These are phyloP conservation scores for Achlya flavicornis DNA, from an alignment of 2,888 invertebrate species.

Conservation along the genomic window DNA sequence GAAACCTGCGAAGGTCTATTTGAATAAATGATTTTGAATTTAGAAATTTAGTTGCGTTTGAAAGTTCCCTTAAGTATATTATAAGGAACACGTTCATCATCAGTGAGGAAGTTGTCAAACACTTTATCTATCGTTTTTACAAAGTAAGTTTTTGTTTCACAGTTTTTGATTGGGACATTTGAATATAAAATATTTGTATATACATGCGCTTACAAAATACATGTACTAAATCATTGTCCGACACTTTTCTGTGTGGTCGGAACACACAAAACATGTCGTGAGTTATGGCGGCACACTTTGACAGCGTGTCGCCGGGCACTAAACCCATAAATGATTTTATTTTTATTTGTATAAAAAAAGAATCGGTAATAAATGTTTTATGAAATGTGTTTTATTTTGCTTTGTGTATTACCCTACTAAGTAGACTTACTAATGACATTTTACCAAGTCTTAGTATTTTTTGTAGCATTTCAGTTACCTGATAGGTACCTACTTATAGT, in stretches of 20 bases:
- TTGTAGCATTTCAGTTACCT: no score
- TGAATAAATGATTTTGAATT: no score
- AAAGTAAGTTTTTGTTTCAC: background rate
- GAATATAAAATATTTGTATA: background rate
- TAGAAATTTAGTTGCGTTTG: no score
- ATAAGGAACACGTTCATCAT: no score
- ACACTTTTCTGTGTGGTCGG: slow-evolving; percentile 5
- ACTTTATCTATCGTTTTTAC: no score
- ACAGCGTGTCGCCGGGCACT: slow-evolving; percentile 1
- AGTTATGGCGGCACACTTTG: slow-evolving; percentile 1
- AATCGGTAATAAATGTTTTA: background rate
- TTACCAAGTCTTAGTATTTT: no score
- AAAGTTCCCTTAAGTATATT: no score
- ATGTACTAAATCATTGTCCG: background rate
- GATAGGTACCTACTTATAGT: no score
- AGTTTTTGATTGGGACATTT: background rate
- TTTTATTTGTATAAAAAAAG: background rate
- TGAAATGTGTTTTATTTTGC: background rate
- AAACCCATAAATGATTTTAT: slow-evolving; percentile 7
- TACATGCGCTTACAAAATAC: background rate
- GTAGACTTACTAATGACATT: no score
- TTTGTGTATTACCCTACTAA: background rate
- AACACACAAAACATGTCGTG: slow-evolving; percentile 3
- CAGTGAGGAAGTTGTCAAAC: no score
- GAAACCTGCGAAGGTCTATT: no score